Evolutionary conservation across 2,113 vertebrate genomes (phyloP), one percentile per base, ranked within the genome.

Genomic region (Malurus alboscapulatus): DNA sequence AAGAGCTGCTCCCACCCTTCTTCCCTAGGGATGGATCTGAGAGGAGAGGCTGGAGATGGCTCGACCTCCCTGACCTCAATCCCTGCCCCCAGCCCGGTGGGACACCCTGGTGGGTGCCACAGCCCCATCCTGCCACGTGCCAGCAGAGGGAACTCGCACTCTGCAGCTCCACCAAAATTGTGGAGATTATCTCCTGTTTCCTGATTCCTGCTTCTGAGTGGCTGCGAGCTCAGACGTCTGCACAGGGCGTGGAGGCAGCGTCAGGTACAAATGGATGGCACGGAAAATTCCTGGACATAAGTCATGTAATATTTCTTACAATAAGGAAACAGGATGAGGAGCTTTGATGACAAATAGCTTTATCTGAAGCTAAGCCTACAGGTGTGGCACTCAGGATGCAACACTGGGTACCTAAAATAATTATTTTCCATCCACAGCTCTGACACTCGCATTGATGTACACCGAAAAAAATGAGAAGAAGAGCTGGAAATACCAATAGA

Each of bases 101-200:
- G 71, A 83, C 55, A 36, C 11, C 55, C 34, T 12, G 10, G 47
- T 9, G 50, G 65, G 38, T 30, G 59, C 30, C 0, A 5, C 71
- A 69, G 79, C 86, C 92, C 75, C 1, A 0, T 67, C 81, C 84
- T 80, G 77, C 50, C 22, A 9, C 1, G 11, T 79, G 84, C 93
- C 95, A 95, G 93, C 92, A 95, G 96, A 94, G 95, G 95, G 96
- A 92, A 89, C 92, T 90, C 94, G 17, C 12, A 96, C 87, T 92
- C 93, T n/a, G 71, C 67, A 0, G n/a, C 57, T 73, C 50, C 0
- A 2, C 66, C 94, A 81, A 90, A 84, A 88, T 15, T 25, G 1
- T 1, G 16, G n/a, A 34, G 94, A 76, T 94, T 69, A 89, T 85
- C 78, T 79, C 81, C 87, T 25, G 48, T 11, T 66, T 57, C 45